Evolutionary conservation across 2,888 invertebrate genomes (phyloP), one percentile per base, ranked within the genome.

Genomic region (Drosophila mimetica): DNA sequence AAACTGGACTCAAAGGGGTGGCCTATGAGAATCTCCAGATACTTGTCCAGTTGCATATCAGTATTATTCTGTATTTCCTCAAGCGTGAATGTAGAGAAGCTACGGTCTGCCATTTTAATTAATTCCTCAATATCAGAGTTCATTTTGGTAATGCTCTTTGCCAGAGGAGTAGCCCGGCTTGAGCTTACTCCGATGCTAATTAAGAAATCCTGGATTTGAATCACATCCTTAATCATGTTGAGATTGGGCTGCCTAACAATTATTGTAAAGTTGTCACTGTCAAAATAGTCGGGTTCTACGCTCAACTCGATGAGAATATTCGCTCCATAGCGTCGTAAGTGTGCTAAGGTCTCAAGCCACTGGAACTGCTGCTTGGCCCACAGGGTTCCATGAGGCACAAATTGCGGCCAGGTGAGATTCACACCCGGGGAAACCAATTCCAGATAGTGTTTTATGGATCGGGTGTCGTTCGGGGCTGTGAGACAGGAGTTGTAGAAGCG

Each of bases 221-320:
- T 0, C 11, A 37, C 11, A 34, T 34, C n/a, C 0, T 34, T 34
- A 1, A n/a, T n/a, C 0, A 0, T 4, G 4, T 0, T 6, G 13
- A 13, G 5, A 0, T 13, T 0, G 34, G 34, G 34, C 9, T 9
- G 0, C 9, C 6, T 28, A 28, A 28, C 6, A 7, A 0, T 1
- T 28, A 28, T 9, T 8, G 34, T 14, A 2, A 34, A 34, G 2
- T 7, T n/a, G 36, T n/a, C 2, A 7, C n/a, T 14, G 36, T 14
- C 14, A 0, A 0, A 0, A 3, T 14, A 6, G 14, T 14, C 7
- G 8, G 14, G 36, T 9, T 9, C n/a, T 4, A 36, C 8, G 1
- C 0, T 16, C 8, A 16, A 8, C 4, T 4, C 4, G 14, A 36
- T 16, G 1, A 39, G 4, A 39, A 2, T 2, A 11, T 39, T 18